Base-by-base conservation (phyloP, 2,113 vertebrate genomes). In the Brachyistius frenatus region DNA sequence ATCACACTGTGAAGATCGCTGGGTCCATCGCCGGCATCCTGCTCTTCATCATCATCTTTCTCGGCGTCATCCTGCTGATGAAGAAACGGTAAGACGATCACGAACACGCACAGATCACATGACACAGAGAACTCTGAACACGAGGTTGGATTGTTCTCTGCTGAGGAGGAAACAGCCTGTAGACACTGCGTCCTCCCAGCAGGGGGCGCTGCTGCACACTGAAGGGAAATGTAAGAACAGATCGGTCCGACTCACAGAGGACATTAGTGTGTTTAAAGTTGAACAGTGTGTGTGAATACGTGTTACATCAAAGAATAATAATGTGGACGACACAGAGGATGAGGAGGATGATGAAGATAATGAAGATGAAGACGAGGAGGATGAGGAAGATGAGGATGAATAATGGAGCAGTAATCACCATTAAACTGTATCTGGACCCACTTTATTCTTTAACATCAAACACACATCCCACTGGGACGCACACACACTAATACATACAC, bases 31-130 rank as follows among this genome's bases (percentile, higher is more conserved):
- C 91, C 0, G 87, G 89, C 0, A 14, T 87, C 37, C 75, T 93
- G 46, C 89, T 93, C 86, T 91, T 93, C 79, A 88, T 93, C 79
- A 93, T 93, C 81, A 91, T 93, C 89, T 90, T 91, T 73, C 90
- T 93, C 2, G 91, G 91, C 35, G 79, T 91, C 62, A 33, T 91
- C 33, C 84, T 93, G 14, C 83, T 93, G 58, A 89, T 91, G 86
- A 93, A 93, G 69, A 93, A 93, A 81, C 66, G 91, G 91, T 92
- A 52, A 69, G 85, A 52, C n/a, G 39, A 35, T 53, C 7, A 31
- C 44, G 66, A 14, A 57, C 60, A 61, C 3, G 16, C 52, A 41
- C 50, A 68, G n/a, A 46, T 52, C 14, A 41, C 41, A 44, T 2
- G 10, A 76, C 69, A 69, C 72, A 76, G 62, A 64, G 57, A 16